Evolutionary conservation across 2,888 invertebrate genomes (phyloP), one percentile per base, ranked within the genome.

Genomic region (Therioaphis trifolii): DNA sequence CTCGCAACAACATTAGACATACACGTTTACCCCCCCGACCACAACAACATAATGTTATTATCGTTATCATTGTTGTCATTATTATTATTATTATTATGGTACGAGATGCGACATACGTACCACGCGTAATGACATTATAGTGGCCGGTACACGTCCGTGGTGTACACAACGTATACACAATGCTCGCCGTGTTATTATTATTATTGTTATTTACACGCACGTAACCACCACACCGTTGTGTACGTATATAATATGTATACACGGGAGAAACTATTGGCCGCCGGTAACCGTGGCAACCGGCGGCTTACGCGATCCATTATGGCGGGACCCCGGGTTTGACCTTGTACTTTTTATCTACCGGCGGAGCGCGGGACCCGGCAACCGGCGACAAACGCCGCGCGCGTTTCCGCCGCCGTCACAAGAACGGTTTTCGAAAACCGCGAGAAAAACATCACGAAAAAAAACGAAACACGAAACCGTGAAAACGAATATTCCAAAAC

Each of bases 221-320:
- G 35, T 35, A 5, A 35, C n/a, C n/a, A n/a, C n/a, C n/a, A n/a
- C n/a, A n/a, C n/a, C 35, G 35, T 7, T 35, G 4, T 35, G 7
- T 35, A 35, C 35, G 7, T 35, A 35, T n/a, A n/a, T n/a, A n/a
- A n/a, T n/a, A 35, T 35, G 35, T 35, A 35, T 35, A 35, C 35
- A 35, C 3, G 35, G 35, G 35, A 35, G 35, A 35, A 18, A 76
- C 61, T 15, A 27, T 21, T 27, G 24, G 78, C 24, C 52, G 21
- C 52, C 40, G 78, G 82, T 82, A 7, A 14, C 7, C 52, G 66
- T 74, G 82, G 82, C 35, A 82, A 82, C 82, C 61, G 14, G 74
- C 63, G 74, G 82, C 74, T 82, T 66, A 82, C 49, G 27, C 82
- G 82, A 82, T 82, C 82, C 82, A 82, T 82, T 82, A 82, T 82